Base-by-base conservation (phyloP, 2,113 vertebrate genomes). In the Xiphophorus couchianus region DNA sequence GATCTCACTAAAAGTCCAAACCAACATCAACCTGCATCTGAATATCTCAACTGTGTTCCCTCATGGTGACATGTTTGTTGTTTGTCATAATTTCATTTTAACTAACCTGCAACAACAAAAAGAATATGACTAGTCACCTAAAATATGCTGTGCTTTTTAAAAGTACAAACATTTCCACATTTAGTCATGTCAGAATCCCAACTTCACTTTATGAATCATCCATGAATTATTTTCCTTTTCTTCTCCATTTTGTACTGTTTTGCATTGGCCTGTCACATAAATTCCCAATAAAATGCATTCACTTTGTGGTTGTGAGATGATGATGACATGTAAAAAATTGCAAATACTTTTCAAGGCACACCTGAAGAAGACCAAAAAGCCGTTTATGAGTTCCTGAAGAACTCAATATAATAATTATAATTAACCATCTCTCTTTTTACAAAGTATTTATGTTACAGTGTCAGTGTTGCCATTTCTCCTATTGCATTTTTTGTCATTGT, bases 61-160 rank as follows among this genome's bases (percentile, higher is more conserved):
- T 70, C 48, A 28, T 19, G 71, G 76, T 86, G 29, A 66, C 66
- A 73, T 80, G 35, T 84, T 62, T 84, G 35, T 37, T 37, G 35
- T 37, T 37, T 37, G 27, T 75, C 71, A 11, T 65, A 61, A 35
- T 74, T 48, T 28, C 12, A 35, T 4, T 35, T 37, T 13, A 65
- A 65, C 31, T 37, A 63, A 35, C 29, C 27, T 62, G 29, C 29
- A 63, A 17, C 5, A 25, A 54, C 51, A 8, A 54, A 54, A 3
- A 8, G 22, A 54, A 9, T 25, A 9, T 54, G 51, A 54, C 51
- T 25, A 54, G 22, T 54, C 22, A 7, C 1, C 51, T 54, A 54
- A 54, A 22, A 54, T 44, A 9, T 25, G 51, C 22, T 8, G 17
- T 54, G 51, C 22, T 54, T 54, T 54, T 19, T 2, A 54, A 54